Percentiles rank a stretch among this genome's conserved stretches.
These are phyloP conservation scores for Rhamnusium bicolor DNA, from an alignment of 2,888 invertebrate species.

Conservation along the genomic window DNA sequence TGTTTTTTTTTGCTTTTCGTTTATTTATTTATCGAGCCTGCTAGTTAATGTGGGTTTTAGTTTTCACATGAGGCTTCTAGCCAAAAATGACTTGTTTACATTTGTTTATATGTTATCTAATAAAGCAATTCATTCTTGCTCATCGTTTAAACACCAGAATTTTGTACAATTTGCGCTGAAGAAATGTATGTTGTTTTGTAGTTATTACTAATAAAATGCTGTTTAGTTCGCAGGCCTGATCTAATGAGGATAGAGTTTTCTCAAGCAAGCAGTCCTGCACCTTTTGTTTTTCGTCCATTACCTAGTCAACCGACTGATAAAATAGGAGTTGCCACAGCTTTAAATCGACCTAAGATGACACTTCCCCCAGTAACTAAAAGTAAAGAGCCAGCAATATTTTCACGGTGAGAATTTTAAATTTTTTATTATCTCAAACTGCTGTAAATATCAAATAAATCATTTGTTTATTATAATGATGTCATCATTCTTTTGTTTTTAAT, in stretches of 20 bases:
- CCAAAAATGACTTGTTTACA: slow-evolving; percentile 2
- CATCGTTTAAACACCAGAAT: background rate
- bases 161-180: background rate
- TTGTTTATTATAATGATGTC: slow-evolving; percentile 2
- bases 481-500: slow-evolving; percentile 38
- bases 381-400: slow-evolving; percentile 64
- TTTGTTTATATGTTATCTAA: background rate
- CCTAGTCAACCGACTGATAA: slow-evolving; percentile 54
- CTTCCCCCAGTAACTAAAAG: slow-evolving; percentile 64
- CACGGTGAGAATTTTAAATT: slow-evolving; percentile 60
- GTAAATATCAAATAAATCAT: slow-evolving; percentile 38
- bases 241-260: slow-evolving; percentile 60
- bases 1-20: slow-evolving; percentile 36
- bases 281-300: slow-evolving; percentile 63
- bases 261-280: slow-evolving; percentile 52
- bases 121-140: background rate
- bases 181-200: no score
- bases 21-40: background rate
- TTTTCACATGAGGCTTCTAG: background rate
- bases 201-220: background rate
- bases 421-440: slow-evolving; percentile 36
- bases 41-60: background rate
- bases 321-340: slow-evolving; percentile 52
- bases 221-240: slow-evolving; percentile 40
- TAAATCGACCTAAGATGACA: slow-evolving; percentile 67